phyloP scores from a whole-genome alignment of 1,140 invertebrate genomes.

The Drosophila kohkoa region DNA sequence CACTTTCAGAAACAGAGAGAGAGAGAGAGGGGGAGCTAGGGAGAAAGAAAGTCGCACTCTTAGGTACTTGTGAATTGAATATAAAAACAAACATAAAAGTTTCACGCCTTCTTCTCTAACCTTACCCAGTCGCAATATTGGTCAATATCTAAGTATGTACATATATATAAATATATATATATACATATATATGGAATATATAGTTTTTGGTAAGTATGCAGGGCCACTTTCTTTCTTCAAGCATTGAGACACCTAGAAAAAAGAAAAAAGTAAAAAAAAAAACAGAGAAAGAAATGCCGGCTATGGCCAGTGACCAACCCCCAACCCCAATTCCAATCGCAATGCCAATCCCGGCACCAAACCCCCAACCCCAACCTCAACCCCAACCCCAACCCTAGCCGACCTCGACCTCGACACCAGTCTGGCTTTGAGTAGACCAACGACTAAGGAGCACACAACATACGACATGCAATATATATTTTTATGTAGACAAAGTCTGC shows the following conservation, averaged over 20 bases:
- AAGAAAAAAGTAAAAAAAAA: slow-evolving; percentile 31
- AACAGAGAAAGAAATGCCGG: slow-evolving; percentile 43
- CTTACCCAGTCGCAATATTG: slow-evolving; percentile 29
- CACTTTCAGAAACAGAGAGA: neutral
- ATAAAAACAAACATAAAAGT: slow-evolving; percentile 81
- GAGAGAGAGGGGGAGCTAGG: neutral
- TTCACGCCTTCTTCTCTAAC: slow-evolving; percentile 55
- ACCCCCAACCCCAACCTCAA: slow-evolving; percentile 3
- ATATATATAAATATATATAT: slow-evolving; percentile 7
- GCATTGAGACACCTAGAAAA: slow-evolving; percentile 70
- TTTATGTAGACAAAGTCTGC: slow-evolving; percentile 82
- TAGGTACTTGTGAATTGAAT: slow-evolving; percentile 75
- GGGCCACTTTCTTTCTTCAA: slow-evolving; percentile 52
- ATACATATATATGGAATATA: slow-evolving; percentile 1
- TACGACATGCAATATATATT: slow-evolving; percentile 77
- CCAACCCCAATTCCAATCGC: neutral
- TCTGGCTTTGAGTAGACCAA: slow-evolving; percentile 71
- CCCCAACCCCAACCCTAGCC: neutral
- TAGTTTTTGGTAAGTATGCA: slow-evolving; percentile 33
- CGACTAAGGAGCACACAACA: slow-evolving; percentile 61
- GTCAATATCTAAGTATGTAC: slow-evolving; percentile 23
- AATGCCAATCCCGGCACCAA: slow-evolving; percentile 4
- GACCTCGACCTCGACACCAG: slow-evolving; percentile 56
- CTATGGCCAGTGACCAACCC: slow-evolving; percentile 59
- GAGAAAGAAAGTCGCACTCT: slow-evolving; percentile 23